Evolutionary conservation across 2,113 vertebrate genomes (phyloP).

Genomic region (Macroglossus sobrinus): DNA sequence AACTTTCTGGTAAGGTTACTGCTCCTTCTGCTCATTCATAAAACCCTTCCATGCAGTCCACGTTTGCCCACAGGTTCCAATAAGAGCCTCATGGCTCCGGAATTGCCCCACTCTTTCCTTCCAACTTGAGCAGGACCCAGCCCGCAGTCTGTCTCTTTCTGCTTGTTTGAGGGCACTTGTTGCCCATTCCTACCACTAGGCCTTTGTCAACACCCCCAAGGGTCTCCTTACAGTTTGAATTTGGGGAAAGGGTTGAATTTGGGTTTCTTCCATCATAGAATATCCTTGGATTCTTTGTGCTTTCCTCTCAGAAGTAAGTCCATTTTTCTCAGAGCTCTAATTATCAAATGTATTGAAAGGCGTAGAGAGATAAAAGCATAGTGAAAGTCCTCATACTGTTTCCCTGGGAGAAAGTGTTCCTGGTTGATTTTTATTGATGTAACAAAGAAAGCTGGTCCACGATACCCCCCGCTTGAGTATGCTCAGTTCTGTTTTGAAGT

Average conservation of each 20-base stretch:
- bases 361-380: not conserved
- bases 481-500: not conserved
- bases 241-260: not conserved
- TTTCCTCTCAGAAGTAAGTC: not conserved
- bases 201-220: no score
- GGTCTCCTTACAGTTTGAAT: not conserved
- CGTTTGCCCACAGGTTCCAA: not conserved
- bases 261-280: not conserved
- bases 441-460: not conserved
- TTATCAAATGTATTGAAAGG: not conserved
- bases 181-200: not conserved
- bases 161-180: not conserved
- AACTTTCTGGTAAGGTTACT: not conserved
- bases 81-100: not conserved
- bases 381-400: not conserved
- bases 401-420: not conserved
- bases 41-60: not conserved
- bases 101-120: not conserved
- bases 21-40: not conserved
- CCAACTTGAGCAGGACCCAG: not conserved
- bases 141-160: not conserved
- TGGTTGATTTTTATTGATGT: not conserved
- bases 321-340: not conserved
- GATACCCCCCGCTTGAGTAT: no score
- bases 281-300: not conserved